phyloP scores from a whole-genome alignment of 2,888 invertebrate species.

The Parnassius glacialis region DNA sequence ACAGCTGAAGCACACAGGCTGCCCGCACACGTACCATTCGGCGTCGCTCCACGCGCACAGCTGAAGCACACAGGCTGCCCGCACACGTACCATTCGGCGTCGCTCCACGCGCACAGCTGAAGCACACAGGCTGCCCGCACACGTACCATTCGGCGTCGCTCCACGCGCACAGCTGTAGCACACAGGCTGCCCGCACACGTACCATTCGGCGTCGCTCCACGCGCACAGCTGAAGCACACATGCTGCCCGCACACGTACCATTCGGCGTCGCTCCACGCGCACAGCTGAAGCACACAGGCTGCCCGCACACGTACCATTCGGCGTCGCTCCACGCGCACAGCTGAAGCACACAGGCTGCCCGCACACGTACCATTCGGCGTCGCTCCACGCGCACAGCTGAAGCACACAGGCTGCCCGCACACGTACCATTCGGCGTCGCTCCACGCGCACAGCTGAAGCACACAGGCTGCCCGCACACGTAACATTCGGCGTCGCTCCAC shows the following conservation, averaged over 20 bases:
- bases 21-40: neutral
- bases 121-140: constrained; percentile 80
- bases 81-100: neutral
- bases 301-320: constrained; percentile 83
- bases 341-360: constrained; percentile 54
- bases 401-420: constrained; percentile 45
- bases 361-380: constrained; percentile 86
- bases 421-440: constrained; percentile 85
- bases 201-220: neutral
- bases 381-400: constrained; percentile 87
- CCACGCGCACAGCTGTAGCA: neutral
- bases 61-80: neutral
- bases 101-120: neutral
- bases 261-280: constrained; percentile 91
- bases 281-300: constrained; percentile 33
- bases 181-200: neutral
- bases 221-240: neutral
- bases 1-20: neutral
- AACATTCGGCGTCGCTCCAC: neutral
- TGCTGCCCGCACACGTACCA: neutral
- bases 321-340: constrained; percentile 90
- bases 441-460: constrained; percentile 81
- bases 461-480: constrained; percentile 29
- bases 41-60: neutral
- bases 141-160: neutral